These are phyloP conservation scores for Scaptomyza flava DNA, from an alignment of 2,888 invertebrate species.

Conservation along the genomic window DNA sequence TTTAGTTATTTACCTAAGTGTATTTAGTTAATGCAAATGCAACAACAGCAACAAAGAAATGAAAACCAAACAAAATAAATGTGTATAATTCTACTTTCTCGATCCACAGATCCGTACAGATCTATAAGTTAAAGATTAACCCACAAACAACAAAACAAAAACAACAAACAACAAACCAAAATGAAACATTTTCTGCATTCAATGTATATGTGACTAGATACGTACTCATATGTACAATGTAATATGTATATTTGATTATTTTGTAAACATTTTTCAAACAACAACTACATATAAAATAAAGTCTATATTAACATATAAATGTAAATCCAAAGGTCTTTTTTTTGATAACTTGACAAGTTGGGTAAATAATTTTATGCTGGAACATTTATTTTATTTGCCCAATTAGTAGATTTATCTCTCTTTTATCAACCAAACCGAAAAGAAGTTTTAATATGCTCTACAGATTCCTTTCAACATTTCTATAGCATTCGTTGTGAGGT, in stretches of 20 bases:
- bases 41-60: slow-evolving; percentile 4
- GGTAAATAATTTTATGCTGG: too few relatives aligned
- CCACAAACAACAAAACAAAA: slow-evolving; percentile 23
- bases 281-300: slow-evolving; percentile 80
- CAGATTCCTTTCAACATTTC: slow-evolving; percentile 7
- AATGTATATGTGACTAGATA: slow-evolving; percentile 79
- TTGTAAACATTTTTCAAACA: slow-evolving; percentile 83
- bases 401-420: background rate
- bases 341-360: background rate
- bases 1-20: slow-evolving; percentile 52
- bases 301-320: slow-evolving; percentile 82
- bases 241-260: slow-evolving; percentile 82
- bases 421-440: background rate
- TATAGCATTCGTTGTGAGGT: slow-evolving; percentile 7
- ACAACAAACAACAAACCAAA: slow-evolving; percentile 49
- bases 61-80: slow-evolving; percentile 28
- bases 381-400: background rate
- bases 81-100: slow-evolving; percentile 52
- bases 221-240: slow-evolving; percentile 70
- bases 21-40: slow-evolving; percentile 54
- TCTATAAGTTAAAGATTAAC: slow-evolving; percentile 41
- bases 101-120: slow-evolving; percentile 32
- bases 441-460: slow-evolving; percentile 3
- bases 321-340: slow-evolving; percentile 39
- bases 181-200: slow-evolving; percentile 75